A percentile compares a stretch with the other conserved stretches of the same genome.
Evolutionary conservation across 1,140 invertebrate genomes (phyloP).

Genomic region (Drosophila tristis): DNA sequence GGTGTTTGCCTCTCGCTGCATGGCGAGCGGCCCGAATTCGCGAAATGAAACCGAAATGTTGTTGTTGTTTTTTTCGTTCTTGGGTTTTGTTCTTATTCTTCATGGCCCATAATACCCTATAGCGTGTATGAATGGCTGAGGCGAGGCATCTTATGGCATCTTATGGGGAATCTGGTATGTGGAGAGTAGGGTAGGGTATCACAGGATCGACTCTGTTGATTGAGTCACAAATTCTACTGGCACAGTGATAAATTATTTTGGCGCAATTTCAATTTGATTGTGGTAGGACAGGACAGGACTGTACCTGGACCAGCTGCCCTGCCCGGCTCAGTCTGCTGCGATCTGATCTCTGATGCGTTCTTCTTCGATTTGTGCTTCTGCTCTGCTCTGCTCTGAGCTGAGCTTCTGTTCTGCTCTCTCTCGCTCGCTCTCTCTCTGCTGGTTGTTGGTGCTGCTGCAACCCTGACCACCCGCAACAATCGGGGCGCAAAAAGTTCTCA

Average conservation of each 20-base stretch:
- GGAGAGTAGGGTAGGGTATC: not conserved
- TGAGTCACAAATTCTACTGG: too few relatives aligned
- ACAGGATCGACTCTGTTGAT: not conserved
- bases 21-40: conserved; percentile 48
- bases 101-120: not conserved
- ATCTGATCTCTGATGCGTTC: conserved; percentile 37
- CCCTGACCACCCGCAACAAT: conserved; percentile 73
- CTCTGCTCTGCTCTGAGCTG: conserved; percentile 4
- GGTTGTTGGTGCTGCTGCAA: not conserved
- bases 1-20: conserved; percentile 2
- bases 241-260: conserved; percentile 69
- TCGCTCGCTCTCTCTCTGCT: not conserved
- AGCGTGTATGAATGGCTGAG: too few relatives aligned
- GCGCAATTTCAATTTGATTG: conserved; percentile 67
- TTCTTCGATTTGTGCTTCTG: conserved; percentile 21
- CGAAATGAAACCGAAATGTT: conserved; percentile 75
- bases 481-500: conserved; percentile 70
- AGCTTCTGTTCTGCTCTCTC: not conserved
- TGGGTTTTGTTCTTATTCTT: conserved; percentile 26
- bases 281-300: conserved; percentile 54
- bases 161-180: not conserved
- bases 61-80: conserved; percentile 1
- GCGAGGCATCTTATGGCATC: too few relatives aligned
- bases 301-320: conserved; percentile 36
- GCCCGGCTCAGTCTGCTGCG: not conserved